Evolutionary conservation across 23 tunicate genomes (phyloP), one percentile per base, ranked within the genome.

Genomic region (Pegea sp.): DNA sequence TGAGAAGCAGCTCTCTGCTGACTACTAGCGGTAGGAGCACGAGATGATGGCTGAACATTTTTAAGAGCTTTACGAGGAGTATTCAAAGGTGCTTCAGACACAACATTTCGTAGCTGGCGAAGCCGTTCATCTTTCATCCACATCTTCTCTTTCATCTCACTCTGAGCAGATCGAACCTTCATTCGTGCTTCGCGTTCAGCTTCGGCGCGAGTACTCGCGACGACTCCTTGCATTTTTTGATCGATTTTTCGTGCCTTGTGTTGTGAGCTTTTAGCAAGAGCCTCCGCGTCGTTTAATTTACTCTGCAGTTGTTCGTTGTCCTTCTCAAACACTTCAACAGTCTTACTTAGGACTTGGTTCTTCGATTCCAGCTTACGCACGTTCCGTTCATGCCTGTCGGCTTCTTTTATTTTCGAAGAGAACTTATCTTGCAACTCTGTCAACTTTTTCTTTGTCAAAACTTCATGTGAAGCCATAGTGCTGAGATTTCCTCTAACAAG

Each of bases 131-230:
- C 93, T 53, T 91, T 91, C 21, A 67, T 78, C 81, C 81, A 78
- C 76, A 91, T 72, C 61, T 72, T 78, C 38, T 78, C 81, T 27
- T 72, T 81, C 95, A 84, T 84, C 34, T 84, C 71, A 1, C 76
- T 63, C 49, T 84, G 81, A 46, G 65, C 76, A 52, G 46, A 67
- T 46, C 95, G 76, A 18, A 64, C 69, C 22, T 42, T 53, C 23
- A 20, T n/a, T 0, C 52, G 60, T 11, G 13, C 11, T 16, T 38
- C 46, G 11, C 46, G 11, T 38, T 38, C 13, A 38, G 16, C 46
- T 16, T 38, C 46, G 13, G 16, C 16, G 13, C 46, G 46, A 11
- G 16, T 16, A 38, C 16, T 38, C 11, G 46, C 46, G 11, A 38
- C 46, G 16, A 38, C 46, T 38, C 46, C 46, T 16, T 38, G 11